phyloP scores from a whole-genome alignment of 2,888 invertebrate genomes.

The Agrochola lota region DNA sequence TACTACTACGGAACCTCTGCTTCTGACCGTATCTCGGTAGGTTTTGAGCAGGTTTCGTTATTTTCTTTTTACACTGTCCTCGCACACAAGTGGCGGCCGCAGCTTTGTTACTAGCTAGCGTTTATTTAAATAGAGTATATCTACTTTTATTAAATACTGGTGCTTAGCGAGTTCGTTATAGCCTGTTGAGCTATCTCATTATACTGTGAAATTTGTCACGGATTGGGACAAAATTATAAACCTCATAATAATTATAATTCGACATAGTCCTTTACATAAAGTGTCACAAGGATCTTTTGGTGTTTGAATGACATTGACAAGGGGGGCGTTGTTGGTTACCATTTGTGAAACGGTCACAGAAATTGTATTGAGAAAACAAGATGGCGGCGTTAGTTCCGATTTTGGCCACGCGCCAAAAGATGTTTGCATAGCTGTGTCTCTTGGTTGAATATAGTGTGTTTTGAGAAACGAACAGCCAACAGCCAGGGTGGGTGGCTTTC shows the following conservation, averaged over 20 bases:
- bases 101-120: constrained; percentile 24
- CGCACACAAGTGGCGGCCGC: constrained; percentile 27
- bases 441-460: not conserved
- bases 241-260: not conserved
- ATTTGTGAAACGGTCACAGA: too few relatives aligned
- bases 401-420: too few relatives aligned
- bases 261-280: not conserved
- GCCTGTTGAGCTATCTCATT: not conserved
- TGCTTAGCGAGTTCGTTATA: not conserved
- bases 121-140: constrained; percentile 21
- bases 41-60: constrained; percentile 24
- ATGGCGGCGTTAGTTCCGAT: too few relatives aligned
- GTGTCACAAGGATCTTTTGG: too few relatives aligned
- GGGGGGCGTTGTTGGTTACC: too few relatives aligned
- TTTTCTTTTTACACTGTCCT: constrained; percentile 44
- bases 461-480: not conserved
- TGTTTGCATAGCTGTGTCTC: too few relatives aligned
- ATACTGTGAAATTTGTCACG: not conserved
- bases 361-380: too few relatives aligned
- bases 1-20: constrained; percentile 38
- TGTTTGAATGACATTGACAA: too few relatives aligned
- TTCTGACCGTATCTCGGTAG: constrained; percentile 1
- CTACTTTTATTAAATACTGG: too few relatives aligned
- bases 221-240: not conserved
- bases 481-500: not conserved